Evolutionary conservation across 37 sponge, comb jelly and placozoan species (phyloP).

Genomic region (Lycopodina hypogea): DNA sequence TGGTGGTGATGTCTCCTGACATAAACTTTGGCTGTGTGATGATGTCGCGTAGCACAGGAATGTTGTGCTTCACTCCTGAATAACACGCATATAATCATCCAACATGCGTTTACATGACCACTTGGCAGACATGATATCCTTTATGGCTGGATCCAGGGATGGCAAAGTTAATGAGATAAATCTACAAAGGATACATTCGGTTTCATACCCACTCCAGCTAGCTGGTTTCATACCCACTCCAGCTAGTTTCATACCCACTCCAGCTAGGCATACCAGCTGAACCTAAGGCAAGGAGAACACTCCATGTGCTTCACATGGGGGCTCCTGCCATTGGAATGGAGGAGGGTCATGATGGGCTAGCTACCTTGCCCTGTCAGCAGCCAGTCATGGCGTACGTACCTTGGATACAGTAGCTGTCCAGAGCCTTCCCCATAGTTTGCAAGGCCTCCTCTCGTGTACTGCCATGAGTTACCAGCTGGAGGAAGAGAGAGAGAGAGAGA

Average conservation of each 20-base stretch:
- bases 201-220: too few relatives aligned
- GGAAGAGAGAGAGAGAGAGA: background rate
- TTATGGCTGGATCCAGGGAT: too few relatives aligned
- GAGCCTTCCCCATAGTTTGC: conserved; percentile 77
- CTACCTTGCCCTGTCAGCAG: too few relatives aligned
- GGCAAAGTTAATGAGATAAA: background rate
- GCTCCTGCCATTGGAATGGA: too few relatives aligned
- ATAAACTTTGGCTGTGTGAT: conserved; percentile 76
- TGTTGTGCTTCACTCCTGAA: conserved; percentile 87
- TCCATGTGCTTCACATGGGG: too few relatives aligned
- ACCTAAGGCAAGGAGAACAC: too few relatives aligned
- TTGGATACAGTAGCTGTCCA: conserved; percentile 92
- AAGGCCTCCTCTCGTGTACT: conserved; percentile 72
- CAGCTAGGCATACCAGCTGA: too few relatives aligned
- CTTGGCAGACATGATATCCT: too few relatives aligned
- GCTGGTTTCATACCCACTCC: too few relatives aligned
- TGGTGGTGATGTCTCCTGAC: conserved; percentile 83
- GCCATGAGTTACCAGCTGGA: conserved; percentile 86
- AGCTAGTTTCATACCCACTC: too few relatives aligned
- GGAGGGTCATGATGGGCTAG: too few relatives aligned
- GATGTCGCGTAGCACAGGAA: conserved; percentile 81
- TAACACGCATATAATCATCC: background rate
- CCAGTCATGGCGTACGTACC: conserved; percentile 44
- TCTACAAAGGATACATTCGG: background rate
- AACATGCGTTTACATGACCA: too few relatives aligned